These are phyloP conservation scores for Nannobrachium achirus DNA, from an alignment of 2,113 vertebrate species.

Conservation along the genomic window DNA sequence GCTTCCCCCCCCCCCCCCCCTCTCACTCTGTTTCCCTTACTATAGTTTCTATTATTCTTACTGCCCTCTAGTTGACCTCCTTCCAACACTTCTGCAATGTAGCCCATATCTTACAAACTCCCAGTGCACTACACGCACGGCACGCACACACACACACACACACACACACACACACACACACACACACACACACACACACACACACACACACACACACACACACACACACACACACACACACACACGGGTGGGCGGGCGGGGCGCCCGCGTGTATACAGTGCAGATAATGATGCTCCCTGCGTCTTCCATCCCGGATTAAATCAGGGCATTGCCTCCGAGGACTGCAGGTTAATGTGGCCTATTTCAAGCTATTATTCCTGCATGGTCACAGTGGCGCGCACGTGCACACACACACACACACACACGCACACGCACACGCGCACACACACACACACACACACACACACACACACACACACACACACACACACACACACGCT, in stretches of 20 bases:
- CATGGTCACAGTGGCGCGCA: conserved; percentile 57
- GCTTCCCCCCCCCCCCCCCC: not conserved
- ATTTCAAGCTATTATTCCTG: conserved; percentile 73
- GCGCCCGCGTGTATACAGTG: conserved; percentile 32
- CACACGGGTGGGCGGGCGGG: no score
- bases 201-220: no score
- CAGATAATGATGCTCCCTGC: conserved; percentile 27
- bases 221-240: not conserved
- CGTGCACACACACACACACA: conserved; percentile 22
- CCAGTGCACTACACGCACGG: no score
- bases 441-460: not conserved
- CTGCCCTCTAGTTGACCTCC: not conserved
- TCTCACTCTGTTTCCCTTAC: not conserved
- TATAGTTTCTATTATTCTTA: not conserved
- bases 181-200: not conserved
- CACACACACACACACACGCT: not conserved
- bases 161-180: not conserved
- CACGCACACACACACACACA: no score
- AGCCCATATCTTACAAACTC: no score
- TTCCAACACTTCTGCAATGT: not conserved
- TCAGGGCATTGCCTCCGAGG: conserved; percentile 70
- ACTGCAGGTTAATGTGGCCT: conserved; percentile 77
- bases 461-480: not conserved
- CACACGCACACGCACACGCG: conserved; percentile 22
- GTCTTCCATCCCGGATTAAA: conserved; percentile 65